Percentiles rank a stretch among this genome's conserved stretches.
phyloP scores from a whole-genome alignment of 2,797 vertebrate genomes.

The Sebastes flavidus region DNA sequence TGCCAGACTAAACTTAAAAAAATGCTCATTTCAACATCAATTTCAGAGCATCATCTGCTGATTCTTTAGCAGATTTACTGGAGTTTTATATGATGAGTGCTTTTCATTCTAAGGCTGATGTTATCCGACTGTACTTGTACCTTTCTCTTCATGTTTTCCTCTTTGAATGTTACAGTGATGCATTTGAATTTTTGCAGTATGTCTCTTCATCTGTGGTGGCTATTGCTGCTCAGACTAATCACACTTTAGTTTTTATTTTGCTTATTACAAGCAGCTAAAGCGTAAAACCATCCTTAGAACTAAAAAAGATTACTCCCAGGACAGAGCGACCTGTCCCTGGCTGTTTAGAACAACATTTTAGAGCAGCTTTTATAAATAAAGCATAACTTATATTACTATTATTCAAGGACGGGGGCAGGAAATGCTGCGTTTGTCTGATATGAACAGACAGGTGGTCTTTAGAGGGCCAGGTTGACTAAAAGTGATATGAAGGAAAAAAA shows the following conservation, averaged over 20 bases:
- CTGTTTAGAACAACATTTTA: background rate
- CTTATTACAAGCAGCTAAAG: background rate
- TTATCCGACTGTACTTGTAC: background rate
- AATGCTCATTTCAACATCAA: background rate
- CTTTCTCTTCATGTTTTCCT: background rate
- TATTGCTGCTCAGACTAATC: background rate
- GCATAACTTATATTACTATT: background rate
- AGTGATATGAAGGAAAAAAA: constrained; percentile 1
- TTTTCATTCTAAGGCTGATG: background rate
- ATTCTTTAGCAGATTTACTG: background rate
- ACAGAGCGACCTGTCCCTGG: background rate
- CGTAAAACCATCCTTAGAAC: background rate
- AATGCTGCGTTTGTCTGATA: constrained; percentile 39
- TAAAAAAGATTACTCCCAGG: background rate
- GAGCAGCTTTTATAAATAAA: constrained; percentile 35
- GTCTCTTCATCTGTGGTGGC: background rate
- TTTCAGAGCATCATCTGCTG: too few relatives aligned
- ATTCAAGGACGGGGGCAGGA: background rate
- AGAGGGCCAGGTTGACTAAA: constrained; percentile 22
- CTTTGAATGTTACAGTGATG: background rate
- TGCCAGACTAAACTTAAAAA: too few relatives aligned
- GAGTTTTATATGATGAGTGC: background rate
- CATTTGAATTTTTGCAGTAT: background rate
- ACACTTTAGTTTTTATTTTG: background rate
- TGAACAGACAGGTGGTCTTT: constrained; percentile 55